Base-by-base conservation (phyloP, 2,797 vertebrate genomes). In the Macropus fuliginosus region DNA sequence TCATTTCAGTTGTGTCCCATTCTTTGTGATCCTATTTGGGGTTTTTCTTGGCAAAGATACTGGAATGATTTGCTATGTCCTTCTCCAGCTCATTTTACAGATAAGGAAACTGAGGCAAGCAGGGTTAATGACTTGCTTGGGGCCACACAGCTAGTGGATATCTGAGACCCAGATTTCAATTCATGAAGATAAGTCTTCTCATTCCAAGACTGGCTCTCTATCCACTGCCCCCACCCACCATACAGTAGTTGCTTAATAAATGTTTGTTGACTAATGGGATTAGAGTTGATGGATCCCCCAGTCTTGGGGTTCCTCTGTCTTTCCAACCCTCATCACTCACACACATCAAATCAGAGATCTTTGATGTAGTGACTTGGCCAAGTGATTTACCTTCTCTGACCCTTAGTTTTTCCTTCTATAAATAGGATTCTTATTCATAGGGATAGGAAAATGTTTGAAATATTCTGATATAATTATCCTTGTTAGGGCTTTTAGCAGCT, bases 401-500 rank as follows among this genome's bases (percentile, higher is more conserved):
- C 8, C 40, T 81, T 8, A 81, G 21, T 46, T 81, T 46, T 46
- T 46, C 46, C 66, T 74, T 40, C 34, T 74, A 74, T 74, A 74
- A 46, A 81, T 21, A 27, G 40, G 74, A 81, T 94, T 91, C 50
- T 40, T 56, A 74, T 57, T 90, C 66, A 89, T 34, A 91, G 87
- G 54, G 57, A 81, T n/a, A 55, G 66, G 27, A 31, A 93, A 94
- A 92, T 57, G 4, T 59, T 52, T 34, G 56, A 59, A 95, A 91
- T 93, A 55, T 21, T 91, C 50, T 74, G 92, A 90, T 91, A 91
- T 89, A 66, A 87, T 95, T 94, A 62, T 55, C 18, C 24, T 28
- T 1, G 14, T 54, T 9, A 28, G 56, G 9, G 10, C 87, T 90
- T 56, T 31, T 46, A 56, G 12, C 52, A n/a, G 92, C 93, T 59